A percentile compares a stretch with the other conserved stretches of the same genome.
These are phyloP conservation scores for Meta bourneti DNA, from an alignment of 2,888 invertebrate genomes.

Conservation along the genomic window DNA sequence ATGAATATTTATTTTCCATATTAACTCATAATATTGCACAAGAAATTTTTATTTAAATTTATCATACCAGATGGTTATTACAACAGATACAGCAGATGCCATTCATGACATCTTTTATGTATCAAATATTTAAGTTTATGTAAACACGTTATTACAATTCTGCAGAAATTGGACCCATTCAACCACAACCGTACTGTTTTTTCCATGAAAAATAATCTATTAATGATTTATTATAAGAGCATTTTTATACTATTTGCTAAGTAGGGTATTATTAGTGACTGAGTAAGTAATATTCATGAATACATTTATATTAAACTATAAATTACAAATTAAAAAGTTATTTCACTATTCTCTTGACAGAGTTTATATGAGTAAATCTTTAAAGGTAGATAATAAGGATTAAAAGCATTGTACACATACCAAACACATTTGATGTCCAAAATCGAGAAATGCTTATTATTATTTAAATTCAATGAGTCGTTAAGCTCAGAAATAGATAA, in stretches of 20 bases:
- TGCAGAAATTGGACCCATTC: conserved; percentile 72
- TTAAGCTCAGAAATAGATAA: too few species aligned
- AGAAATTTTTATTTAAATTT: conserved; percentile 45
- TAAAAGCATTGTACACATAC: too few species aligned
- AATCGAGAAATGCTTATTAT: too few species aligned
- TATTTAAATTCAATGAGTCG: too few species aligned
- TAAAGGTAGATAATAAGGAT: too few species aligned
- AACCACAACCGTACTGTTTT: conserved; percentile 63
- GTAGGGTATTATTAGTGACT: background rate
- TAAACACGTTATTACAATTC: conserved; percentile 53
- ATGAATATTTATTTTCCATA: conserved; percentile 63
- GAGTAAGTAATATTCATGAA: too few species aligned
- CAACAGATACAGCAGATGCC: conserved; percentile 43
- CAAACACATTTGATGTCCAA: too few species aligned
- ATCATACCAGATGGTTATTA: conserved; percentile 39
- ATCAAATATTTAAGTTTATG: conserved; percentile 47
- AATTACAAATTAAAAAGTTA: too few species aligned
- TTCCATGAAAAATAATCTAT: conserved; percentile 38
- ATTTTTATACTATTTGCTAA: conserved; percentile 42
- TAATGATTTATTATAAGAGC: conserved; percentile 10
- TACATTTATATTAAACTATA: too few species aligned
- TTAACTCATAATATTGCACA: conserved; percentile 56
- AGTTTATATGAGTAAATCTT: too few species aligned
- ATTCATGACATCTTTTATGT: conserved; percentile 27
- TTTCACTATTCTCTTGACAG: too few species aligned